Base-by-base conservation (phyloP, 2,113 vertebrate species). In the Albula goreensis region DNA sequence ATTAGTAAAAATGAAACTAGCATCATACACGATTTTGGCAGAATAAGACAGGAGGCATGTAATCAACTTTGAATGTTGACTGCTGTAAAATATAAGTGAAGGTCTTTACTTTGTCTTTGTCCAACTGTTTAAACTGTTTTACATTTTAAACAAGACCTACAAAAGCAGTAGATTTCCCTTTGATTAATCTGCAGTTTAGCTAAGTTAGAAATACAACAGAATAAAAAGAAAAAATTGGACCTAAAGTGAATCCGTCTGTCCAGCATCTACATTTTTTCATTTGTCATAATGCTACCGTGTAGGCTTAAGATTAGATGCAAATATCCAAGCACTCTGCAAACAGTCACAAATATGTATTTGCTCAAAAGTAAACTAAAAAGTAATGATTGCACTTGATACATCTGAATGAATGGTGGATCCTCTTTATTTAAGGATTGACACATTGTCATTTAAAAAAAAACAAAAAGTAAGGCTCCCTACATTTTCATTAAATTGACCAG, bases 401-500 rank as follows among this genome's bases (percentile, higher is more conserved):
- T 50, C 57, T 70, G 15, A 81, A 50, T 52, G 2, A 70, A 81
- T 86, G 60, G 50, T 86, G 57, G 53, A 85, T 85, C 17, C 31
- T 78, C 50, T 70, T 13, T 70, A 81, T 63, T 80, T 63, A 63
- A 70, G 51, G 50, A n/a, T 48, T 51, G 60, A 51, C 22, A 53
- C 17, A 70, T 63, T 70, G 60, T 13, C 57, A 50, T 17, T 66
- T 48, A 86, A 82, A 41, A 41, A 41, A 41, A 41, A 0, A 41
- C n/a, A 41, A 41, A 41, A 74, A 31, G n/a, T 49, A 86, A 53
- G 19, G 80, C 80, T 52, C 50, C 50, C 50, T 5, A 49, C 60
- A 53, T 66, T 60, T 17, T 79, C 85, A 6, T 50, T 82, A 25
- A 81, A 81, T 48, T 5, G n/a, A 49, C 48, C 56, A 77, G 60